phyloP scores from a whole-genome alignment of 2,797 vertebrate species.

The Nasua narica region DNA sequence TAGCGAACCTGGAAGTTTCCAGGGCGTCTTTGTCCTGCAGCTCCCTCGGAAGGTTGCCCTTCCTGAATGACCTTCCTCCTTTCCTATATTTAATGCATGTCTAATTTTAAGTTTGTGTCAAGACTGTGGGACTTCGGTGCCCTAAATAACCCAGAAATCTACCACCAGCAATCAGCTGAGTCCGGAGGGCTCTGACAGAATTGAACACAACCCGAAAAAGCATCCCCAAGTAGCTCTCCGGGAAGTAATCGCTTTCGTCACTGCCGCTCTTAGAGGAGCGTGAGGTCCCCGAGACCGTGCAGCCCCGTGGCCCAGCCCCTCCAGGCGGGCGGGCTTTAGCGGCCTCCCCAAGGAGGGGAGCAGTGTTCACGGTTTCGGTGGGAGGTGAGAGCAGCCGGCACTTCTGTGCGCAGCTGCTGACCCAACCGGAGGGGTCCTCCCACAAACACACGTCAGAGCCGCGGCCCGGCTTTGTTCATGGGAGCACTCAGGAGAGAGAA shows the following conservation, averaged over 20 bases:
- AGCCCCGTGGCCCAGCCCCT: not conserved
- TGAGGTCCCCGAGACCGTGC: not conserved
- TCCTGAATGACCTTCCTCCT: conserved; percentile 70
- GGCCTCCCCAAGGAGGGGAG: not conserved
- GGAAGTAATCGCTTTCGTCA: not conserved
- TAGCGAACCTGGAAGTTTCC: conserved; percentile 72
- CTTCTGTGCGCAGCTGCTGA: not conserved
- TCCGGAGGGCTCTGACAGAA: conserved; percentile 51
- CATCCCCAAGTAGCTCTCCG: conserved; percentile 1
- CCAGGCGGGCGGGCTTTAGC: not conserved
- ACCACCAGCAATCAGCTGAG: conserved; percentile 72
- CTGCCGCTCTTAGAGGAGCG: not conserved
- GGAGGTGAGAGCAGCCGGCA: not conserved
- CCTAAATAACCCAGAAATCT: conserved; percentile 76
- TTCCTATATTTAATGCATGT: conserved; percentile 73
- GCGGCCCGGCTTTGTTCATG: not conserved
- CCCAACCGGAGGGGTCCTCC: conserved; percentile 1
- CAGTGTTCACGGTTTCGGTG: not conserved
- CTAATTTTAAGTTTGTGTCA: conserved; percentile 78
- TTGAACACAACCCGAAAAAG: conserved; percentile 58
- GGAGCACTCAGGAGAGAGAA: not conserved
- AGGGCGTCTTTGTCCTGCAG: conserved; percentile 62
- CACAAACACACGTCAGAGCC: not conserved
- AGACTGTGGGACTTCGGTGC: conserved; percentile 72
- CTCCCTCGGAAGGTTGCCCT: conserved; percentile 64